Percentiles rank a stretch among this genome's conserved stretches.
Conservation (phyloP, 2,888 invertebrate species). For the Phortica okadai region DNA sequence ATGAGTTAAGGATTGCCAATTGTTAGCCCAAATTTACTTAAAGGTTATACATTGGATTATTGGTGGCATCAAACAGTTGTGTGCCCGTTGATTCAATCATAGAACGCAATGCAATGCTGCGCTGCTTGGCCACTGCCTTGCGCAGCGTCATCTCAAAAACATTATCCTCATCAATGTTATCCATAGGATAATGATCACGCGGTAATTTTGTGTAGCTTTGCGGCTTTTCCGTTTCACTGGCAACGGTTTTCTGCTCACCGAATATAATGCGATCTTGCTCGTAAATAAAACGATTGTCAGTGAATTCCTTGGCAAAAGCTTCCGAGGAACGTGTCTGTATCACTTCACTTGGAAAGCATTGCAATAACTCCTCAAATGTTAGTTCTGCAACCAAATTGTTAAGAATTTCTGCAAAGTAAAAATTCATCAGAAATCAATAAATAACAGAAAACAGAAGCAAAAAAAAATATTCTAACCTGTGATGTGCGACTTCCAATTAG, state of each 20-base stretch:
- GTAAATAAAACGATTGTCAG: conserved; percentile 62
- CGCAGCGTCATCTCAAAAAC: conserved; percentile 74
- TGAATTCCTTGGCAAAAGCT: conserved; percentile 65
- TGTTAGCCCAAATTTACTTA: conserved; percentile 38
- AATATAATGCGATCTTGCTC: conserved; percentile 64
- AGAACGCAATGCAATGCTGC: conserved; percentile 80
- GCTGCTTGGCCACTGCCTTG: conserved; percentile 79
- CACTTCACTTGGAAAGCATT: conserved; percentile 74
- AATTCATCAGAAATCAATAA: neutral
- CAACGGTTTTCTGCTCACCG: conserved; percentile 36
- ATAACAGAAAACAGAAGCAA: neutral
- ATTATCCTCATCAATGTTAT: conserved; percentile 75
- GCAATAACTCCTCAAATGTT: conserved; percentile 73
- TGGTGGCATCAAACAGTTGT: conserved; percentile 77
- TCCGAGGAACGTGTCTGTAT: conserved; percentile 69
- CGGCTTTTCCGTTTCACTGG: conserved; percentile 46
- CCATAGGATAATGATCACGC: conserved; percentile 71
- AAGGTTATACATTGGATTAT: conserved; percentile 75
- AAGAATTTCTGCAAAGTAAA: conserved; percentile 65
- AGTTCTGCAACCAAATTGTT: conserved; percentile 72
- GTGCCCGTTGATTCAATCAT: conserved; percentile 81
- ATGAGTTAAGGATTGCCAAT: neutral
- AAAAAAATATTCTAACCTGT: conserved; percentile 56
- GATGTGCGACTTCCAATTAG: conserved; percentile 72
- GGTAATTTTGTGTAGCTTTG: conserved; percentile 32